A percentile compares a stretch with the other conserved stretches of the same genome.
Conservation (phyloP, 1,140 invertebrate genomes). For the Tenebrio molitor region DNA sequence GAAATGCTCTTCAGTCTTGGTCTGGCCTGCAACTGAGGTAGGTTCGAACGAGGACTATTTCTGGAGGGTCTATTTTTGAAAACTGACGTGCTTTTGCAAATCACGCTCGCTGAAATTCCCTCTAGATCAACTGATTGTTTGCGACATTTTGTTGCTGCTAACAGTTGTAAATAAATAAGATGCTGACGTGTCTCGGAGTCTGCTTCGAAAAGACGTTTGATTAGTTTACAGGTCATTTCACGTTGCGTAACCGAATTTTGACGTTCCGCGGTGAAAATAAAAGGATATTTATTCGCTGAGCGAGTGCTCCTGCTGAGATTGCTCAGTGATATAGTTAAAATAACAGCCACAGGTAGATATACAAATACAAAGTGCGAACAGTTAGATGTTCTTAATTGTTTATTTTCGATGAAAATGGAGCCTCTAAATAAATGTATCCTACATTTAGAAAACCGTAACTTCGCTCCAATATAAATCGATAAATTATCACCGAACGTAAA, state of each 20-base stretch:
- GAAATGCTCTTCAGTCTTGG: conserved; percentile 49
- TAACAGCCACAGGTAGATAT: no score
- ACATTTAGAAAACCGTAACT: no score
- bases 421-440: background rate
- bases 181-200: background rate
- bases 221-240: background rate
- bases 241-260: background rate
- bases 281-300: background rate
- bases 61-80: conserved; percentile 53
- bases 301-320: no score
- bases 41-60: conserved; percentile 46
- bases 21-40: conserved; percentile 49
- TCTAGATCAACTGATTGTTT: conserved; percentile 22
- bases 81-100: conserved; percentile 49
- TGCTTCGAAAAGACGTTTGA: background rate
- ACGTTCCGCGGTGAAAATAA: background rate
- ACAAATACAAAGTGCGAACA: background rate
- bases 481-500: no score
- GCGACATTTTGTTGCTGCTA: conserved; percentile 12
- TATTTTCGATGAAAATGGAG: background rate
- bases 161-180: conserved; percentile 32
- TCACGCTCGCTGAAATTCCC: conserved; percentile 32
- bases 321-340: no score
- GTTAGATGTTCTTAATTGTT: background rate
- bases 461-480: no score